Percentiles rank a stretch among this genome's conserved stretches.
phyloP scores from a whole-genome alignment of 2,888 invertebrate species.

The Lamellibrachia columna region DNA sequence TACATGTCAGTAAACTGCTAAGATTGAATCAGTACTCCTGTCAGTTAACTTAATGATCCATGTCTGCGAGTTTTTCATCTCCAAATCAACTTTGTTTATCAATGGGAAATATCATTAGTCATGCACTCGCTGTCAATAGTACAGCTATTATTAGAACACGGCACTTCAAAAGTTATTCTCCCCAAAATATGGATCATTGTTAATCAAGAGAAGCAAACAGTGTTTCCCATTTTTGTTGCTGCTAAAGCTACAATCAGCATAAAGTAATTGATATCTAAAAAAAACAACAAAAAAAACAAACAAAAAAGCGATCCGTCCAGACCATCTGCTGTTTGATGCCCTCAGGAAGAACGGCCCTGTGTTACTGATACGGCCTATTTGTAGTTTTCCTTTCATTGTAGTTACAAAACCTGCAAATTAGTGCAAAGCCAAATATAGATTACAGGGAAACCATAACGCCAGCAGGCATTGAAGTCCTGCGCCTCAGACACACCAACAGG shows the following conservation, averaged over 20 bases:
- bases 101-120: constrained; percentile 9
- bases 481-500: neutral
- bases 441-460: neutral
- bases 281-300: neutral
- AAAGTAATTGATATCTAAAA: neutral
- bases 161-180: neutral
- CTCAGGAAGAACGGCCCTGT: neutral
- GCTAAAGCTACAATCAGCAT: neutral
- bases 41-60: neutral
- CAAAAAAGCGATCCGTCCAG: neutral
- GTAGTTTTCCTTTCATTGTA: neutral
- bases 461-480: neutral
- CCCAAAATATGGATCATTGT: neutral
- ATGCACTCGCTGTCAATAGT: neutral
- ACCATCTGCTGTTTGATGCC: neutral
- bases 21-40: neutral
- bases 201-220: neutral
- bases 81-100: constrained; percentile 12
- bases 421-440: constrained; percentile 9
- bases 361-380: neutral
- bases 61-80: constrained; percentile 10
- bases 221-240: neutral
- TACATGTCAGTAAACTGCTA: constrained; percentile 16
- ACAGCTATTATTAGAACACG: neutral
- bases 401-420: neutral